Evolutionary conservation across 2,888 invertebrate genomes (phyloP).

Genomic region (Spatulosminthurus flaviceps): DNA sequence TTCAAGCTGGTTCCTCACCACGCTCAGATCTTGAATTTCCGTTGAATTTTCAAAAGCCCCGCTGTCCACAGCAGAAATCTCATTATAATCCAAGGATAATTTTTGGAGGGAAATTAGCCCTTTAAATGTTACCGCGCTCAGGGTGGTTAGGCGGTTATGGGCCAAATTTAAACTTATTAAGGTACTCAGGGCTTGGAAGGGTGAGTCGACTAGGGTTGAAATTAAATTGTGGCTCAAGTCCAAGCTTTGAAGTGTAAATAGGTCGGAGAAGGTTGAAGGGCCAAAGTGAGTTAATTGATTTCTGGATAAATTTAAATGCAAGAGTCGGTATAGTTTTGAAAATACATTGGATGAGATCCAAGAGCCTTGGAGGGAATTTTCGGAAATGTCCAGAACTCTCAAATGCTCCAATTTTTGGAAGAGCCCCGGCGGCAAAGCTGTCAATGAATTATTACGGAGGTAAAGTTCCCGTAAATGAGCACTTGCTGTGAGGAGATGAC

Average conservation of each 20-base stretch:
- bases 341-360: slow-evolving; percentile 80
- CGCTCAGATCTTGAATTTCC: slow-evolving; percentile 78
- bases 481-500: slow-evolving; percentile 79
- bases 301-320: slow-evolving; percentile 78
- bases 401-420: slow-evolving; percentile 78
- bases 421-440: slow-evolving; percentile 78
- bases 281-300: slow-evolving; percentile 79
- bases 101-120: slow-evolving; percentile 79
- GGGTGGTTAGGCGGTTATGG: slow-evolving; percentile 75
- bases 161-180: slow-evolving; percentile 79
- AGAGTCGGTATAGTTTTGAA: slow-evolving; percentile 76
- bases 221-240: slow-evolving; percentile 79
- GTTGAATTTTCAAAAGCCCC: slow-evolving; percentile 81
- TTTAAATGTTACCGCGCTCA: slow-evolving; percentile 76
- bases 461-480: slow-evolving; percentile 77
- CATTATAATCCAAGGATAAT: slow-evolving; percentile 78
- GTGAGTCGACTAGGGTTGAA: slow-evolving; percentile 69
- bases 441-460: slow-evolving; percentile 80
- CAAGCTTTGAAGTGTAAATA: slow-evolving; percentile 78
- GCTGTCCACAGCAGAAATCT: slow-evolving; percentile 75
- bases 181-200: slow-evolving; percentile 73
- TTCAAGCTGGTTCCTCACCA: slow-evolving; percentile 78
- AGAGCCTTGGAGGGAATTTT: slow-evolving; percentile 76
- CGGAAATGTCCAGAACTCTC: slow-evolving; percentile 75
- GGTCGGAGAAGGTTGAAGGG: slow-evolving; percentile 76